phyloP scores from a whole-genome alignment of 2,113 vertebrate species.

The Pseudopodoces humilis region DNA sequence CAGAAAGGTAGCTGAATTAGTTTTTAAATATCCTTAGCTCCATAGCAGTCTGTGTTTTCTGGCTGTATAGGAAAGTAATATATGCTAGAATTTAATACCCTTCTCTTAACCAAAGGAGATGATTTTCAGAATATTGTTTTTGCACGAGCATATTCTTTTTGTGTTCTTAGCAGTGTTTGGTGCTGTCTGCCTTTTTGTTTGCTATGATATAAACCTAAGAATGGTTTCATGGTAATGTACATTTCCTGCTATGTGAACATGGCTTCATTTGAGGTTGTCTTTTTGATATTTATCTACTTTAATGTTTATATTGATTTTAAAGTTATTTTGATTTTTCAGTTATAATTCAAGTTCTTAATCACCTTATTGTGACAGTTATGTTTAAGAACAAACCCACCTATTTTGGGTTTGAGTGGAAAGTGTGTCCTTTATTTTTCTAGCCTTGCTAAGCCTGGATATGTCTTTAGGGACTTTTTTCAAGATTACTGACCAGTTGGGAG shows the following conservation, averaged over 20 bases:
- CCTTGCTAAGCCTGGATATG: background rate
- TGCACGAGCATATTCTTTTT: background rate
- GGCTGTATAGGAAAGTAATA: background rate
- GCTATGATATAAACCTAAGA: accelerated
- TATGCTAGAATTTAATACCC: background rate
- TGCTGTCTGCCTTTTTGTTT: background rate
- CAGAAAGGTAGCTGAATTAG: background rate
- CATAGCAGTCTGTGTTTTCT: background rate
- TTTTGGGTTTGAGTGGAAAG: background rate
- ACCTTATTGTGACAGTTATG: background rate
- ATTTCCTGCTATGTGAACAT: accelerated
- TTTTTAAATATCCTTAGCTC: background rate
- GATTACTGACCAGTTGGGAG: background rate
- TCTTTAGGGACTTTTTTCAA: background rate
- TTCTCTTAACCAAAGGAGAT: background rate
- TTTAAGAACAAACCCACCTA: background rate
- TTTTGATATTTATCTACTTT: background rate
- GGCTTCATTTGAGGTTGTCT: background rate
- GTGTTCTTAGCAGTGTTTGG: background rate
- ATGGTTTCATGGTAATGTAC: background rate
- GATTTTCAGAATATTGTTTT: background rate
- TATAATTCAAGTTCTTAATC: background rate
- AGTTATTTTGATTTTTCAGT: background rate
- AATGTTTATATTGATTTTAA: background rate
- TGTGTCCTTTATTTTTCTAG: background rate